Conservation (phyloP, 2,797 vertebrate species). For the Sebastes matsubarae region DNA sequence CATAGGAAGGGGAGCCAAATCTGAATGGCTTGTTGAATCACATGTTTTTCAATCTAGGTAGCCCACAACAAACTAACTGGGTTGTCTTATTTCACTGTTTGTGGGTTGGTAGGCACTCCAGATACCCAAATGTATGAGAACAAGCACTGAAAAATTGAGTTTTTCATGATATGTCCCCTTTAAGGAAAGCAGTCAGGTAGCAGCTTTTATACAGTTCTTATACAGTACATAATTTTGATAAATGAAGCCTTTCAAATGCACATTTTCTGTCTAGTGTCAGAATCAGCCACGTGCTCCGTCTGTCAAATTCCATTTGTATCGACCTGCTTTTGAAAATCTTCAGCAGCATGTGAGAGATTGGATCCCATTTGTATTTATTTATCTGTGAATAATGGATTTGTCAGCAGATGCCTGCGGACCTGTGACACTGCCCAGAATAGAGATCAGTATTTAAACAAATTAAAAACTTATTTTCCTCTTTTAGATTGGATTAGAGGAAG, state of each 20-base stretch:
- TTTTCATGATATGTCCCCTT: not conserved
- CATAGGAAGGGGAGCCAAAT: not conserved
- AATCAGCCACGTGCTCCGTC: not conserved
- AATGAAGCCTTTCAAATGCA: constrained; percentile 24
- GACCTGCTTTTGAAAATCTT: constrained; percentile 49
- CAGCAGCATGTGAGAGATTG: constrained; percentile 14
- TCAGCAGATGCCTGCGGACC: constrained; percentile 37
- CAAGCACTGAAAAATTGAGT: not conserved
- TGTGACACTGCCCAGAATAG: constrained; percentile 37
- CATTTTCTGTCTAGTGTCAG: constrained; percentile 13
- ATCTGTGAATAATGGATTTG: constrained; percentile 46
- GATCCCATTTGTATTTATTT: constrained; percentile 57
- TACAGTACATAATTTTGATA: not conserved
- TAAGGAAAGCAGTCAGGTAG: not conserved
- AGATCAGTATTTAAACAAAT: constrained; percentile 58
- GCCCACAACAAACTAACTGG: not conserved
- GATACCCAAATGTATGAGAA: not conserved
- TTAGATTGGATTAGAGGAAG: constrained; percentile 45
- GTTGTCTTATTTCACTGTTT: not conserved
- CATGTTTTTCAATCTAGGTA: not conserved
- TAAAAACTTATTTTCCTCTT: constrained; percentile 48
- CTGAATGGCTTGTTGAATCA: not conserved
- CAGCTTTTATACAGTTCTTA: not conserved
- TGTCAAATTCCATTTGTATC: constrained; percentile 56
- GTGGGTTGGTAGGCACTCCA: not conserved